A percentile compares a stretch with the other conserved stretches of the same genome.
Evolutionary conservation across 1,140 invertebrate species (phyloP).

Genomic region (Drosophila ogumai): DNA sequence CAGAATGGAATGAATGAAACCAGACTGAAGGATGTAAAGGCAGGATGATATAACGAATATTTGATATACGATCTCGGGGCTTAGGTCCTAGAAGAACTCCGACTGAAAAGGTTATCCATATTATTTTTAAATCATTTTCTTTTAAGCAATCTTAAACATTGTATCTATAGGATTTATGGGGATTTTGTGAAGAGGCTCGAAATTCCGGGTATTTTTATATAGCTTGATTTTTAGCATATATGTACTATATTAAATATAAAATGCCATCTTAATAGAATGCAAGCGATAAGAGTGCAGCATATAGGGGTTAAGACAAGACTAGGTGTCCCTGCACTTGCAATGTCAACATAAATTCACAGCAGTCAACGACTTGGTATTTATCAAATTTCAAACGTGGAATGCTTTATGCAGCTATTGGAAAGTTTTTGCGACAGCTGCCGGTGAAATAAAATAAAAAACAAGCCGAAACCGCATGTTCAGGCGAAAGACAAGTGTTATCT

Average conservation of each 20-base stretch:
- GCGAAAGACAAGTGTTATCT: constrained; percentile 65
- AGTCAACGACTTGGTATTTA: constrained; percentile 59
- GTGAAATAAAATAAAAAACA: constrained; percentile 43
- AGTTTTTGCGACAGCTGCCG: constrained; percentile 39
- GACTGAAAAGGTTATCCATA: no score
- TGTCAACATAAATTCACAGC: constrained; percentile 27
- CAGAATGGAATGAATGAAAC: no score
- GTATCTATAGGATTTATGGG: no score
- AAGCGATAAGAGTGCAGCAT: neutral
- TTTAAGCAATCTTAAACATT: no score
- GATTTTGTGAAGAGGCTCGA: neutral
- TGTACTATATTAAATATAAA: neutral
- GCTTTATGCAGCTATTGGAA: constrained; percentile 38
- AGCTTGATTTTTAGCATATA: neutral
- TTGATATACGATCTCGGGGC: no score
- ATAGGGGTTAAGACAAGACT: neutral
- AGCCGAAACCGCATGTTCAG: constrained; percentile 44
- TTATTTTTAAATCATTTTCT: no score
- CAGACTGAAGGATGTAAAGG: neutral
- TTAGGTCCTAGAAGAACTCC: no score
- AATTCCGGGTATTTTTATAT: neutral
- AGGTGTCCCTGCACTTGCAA: constrained; percentile 21
- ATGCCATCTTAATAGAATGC: neutral
- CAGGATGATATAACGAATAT: no score
- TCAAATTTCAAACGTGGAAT: constrained; percentile 50